Evolutionary conservation across 2,797 vertebrate genomes (phyloP), one percentile per base, ranked within the genome.

Genomic region (Botia almorhae): DNA sequence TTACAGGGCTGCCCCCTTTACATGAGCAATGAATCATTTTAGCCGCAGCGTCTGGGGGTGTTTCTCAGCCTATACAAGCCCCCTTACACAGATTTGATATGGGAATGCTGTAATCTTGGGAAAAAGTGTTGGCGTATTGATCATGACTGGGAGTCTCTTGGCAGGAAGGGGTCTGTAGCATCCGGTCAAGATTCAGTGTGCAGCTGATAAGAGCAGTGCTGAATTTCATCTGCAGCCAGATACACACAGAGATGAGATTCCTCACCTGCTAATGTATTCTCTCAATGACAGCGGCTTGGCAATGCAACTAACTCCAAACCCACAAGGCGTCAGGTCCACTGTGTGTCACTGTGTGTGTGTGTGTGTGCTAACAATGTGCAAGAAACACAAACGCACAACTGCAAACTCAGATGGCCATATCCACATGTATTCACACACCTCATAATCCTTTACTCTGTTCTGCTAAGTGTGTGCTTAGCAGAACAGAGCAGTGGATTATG

Each of bases 1-100:
- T 94, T 90, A 88, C 86, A 86, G 87, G 86, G 88, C 89, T 91
- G 92, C 89, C 91, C 88, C 89, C 89, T 92, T 90, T 83, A 86
- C 78, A 85, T 87, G 88, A 85, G 89, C 92, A 90, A 94, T 95
- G 91, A 94, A 94, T 94, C 92, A 93, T 85, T 82, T 51, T 75
- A 81, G 65, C 80, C 21, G 19, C 48, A 70, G 7, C 43, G 33
- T 76, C 80, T 53, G 80, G 33, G 33, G 46, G 55, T 82, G 69
- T 74, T 74, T 74, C 51, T 72, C 7, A 0, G 26, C 58, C 69
- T 29, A 48, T 67, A 79, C 53, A 73, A 58, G 78, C 60, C 43
- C 7, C 51, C 1, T 0, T 67, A 29, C 61, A 65, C 7, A 48
- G 61, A 74, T 80, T 58, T 80, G 70, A 80, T 80, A 56, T 74